Evolutionary conservation across 2,113 vertebrate species (phyloP), one percentile per base, ranked within the genome.

Genomic region (Heterotis niloticus): DNA sequence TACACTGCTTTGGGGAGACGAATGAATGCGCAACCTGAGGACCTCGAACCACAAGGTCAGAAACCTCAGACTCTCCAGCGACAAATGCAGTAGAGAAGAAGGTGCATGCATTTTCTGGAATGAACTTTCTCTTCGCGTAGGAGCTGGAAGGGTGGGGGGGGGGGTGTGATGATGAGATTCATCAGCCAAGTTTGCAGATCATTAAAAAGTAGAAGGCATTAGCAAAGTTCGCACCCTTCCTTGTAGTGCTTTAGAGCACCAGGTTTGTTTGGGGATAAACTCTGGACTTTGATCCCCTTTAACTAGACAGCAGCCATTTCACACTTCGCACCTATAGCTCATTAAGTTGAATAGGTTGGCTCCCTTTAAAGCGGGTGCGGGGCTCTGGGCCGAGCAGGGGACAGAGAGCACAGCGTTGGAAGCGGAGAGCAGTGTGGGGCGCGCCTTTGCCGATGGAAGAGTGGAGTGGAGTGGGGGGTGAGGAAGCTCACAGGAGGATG

Each of bases 341-440:
- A 81, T 86, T 88, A 89, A 82, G 82, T 81, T 81, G 82, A 80
- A 79, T 80, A 84, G 90, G 91, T 90, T 91, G 90, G 82, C 85
- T 66, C 71, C 10, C 17, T 81, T 84, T 92, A 90, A 87, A 44
- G 34, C 7, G 34, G 34, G 34, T 44, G 34, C 34, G 34, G 34
- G 34, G 34, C 34, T 92, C 92, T 95, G 91, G 87, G 94, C 90
- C 90, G 81, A 87, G 88, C 94, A 93, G 93, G 89, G 86, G 91
- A 95, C 93, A 93, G 91, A 92, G 94, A 93, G 91, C 92, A 92
- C n/a, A 71, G 78, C 81, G 90, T 92, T 92, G 87, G 90, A 92
- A 90, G 90, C 81, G 26, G 73, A 83, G 91, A 93, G 93, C 92
- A 89, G 93, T 92, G 89, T 82, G 64, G 81, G 84, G 51, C 86